phyloP scores from a whole-genome alignment of 2,888 invertebrate genomes.

The Pachliopta kotzebuea region DNA sequence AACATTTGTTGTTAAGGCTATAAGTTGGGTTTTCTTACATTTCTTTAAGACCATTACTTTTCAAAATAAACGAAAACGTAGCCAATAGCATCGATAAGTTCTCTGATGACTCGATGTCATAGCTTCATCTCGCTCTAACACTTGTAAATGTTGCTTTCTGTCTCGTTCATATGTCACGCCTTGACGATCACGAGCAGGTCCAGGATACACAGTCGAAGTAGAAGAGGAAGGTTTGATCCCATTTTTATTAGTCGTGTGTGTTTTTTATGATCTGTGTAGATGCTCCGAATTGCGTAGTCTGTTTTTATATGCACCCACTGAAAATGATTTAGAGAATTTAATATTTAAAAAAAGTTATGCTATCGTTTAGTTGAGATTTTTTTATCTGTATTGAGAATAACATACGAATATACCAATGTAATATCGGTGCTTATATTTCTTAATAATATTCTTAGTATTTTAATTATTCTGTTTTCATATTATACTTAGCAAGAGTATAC shows the following conservation, averaged over 20 bases:
- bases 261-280: slow-evolving; percentile 39
- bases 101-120: slow-evolving; percentile 37
- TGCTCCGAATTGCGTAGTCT: neutral
- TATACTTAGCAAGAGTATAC: neutral
- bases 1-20: too few species aligned
- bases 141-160: slow-evolving; percentile 78
- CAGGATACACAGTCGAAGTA: slow-evolving; percentile 73
- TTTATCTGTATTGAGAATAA: too few species aligned
- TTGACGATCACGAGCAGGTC: slow-evolving; percentile 60
- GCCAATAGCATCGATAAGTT: slow-evolving; percentile 4
- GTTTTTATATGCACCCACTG: slow-evolving; percentile 6
- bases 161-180: slow-evolving; percentile 68
- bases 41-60: too few species aligned
- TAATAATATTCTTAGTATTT: neutral
- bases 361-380: too few species aligned
- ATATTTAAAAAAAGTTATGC: too few species aligned
- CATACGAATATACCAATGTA: too few species aligned
- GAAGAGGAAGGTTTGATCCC: slow-evolving; percentile 75
- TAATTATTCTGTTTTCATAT: neutral
- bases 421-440: neutral
- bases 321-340: slow-evolving; percentile 1
- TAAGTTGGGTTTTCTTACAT: too few species aligned
- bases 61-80: too few species aligned
- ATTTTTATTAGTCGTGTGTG: slow-evolving; percentile 45
- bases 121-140: slow-evolving; percentile 72